Base-by-base conservation (phyloP, 2,888 invertebrate genomes). In the Malachius bipustulatus region DNA sequence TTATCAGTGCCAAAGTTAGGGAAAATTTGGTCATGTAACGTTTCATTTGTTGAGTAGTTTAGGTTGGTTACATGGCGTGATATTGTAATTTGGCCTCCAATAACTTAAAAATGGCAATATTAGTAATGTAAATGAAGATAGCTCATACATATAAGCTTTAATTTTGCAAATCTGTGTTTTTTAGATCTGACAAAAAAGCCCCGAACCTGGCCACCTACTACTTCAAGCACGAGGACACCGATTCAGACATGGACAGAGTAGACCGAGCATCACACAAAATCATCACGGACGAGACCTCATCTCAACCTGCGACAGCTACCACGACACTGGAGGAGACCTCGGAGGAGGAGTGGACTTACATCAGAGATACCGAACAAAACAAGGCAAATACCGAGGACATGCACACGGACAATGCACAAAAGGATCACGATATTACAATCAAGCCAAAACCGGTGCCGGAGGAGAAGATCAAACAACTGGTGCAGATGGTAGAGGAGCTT, bases 181-280 rank as follows among this genome's bases (percentile, higher is more conserved):
- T 26, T 39, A 63, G 81, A 48, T 77, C 83, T 6, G 79, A 81
- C 59, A 68, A 82, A 46, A 81, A 77, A 60, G 82, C 83, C 11
- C 82, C 82, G 59, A 85, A 87, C 59, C 73, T 77, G 57, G 88
- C 78, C 47, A 84, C 78, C 41, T 87, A 82, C 62, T 87, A 88
- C 64, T 87, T 84, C 62, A 81, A 74, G 59, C 88, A 88, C 60
- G 73, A 77, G 60, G 88, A 89, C 58, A 88, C 87, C 9, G 88
- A 88, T 59, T 82, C 83, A 8, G 87, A 87, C 57, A 69, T 72
- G 56, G 77, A 80, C 52, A n/a, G n/a, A n/a, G n/a, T n/a, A n/a
- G n/a, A n/a, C n/a, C n/a, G n/a, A n/a, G n/a, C n/a, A n/a, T n/a
- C n/a, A n/a, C n/a, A n/a, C n/a, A 66, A 71, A 56, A 40, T 54